Evolutionary conservation across 2,888 invertebrate species (phyloP).

Genomic region (Busseola fusca): DNA sequence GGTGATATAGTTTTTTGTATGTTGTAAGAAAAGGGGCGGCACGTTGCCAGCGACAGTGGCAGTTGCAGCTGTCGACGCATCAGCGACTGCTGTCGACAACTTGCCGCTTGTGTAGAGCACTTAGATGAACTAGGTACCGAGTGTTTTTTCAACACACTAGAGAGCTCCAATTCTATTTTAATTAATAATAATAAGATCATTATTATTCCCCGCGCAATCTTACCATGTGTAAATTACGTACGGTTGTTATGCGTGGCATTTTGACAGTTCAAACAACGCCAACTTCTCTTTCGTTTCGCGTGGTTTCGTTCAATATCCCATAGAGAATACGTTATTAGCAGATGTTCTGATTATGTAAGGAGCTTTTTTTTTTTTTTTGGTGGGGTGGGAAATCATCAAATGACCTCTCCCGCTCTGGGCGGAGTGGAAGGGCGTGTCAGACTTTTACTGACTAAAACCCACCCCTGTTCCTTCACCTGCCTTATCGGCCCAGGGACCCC

Average conservation of each 20-base stretch:
- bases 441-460: too few relatives aligned
- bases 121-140: neutral
- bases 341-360: neutral
- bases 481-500: too few relatives aligned
- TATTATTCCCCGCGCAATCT: neutral
- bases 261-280: neutral
- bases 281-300: neutral
- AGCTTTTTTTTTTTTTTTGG: too few relatives aligned
- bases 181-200: neutral
- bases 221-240: neutral
- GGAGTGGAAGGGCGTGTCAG: too few relatives aligned
- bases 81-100: neutral
- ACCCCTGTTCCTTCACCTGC: too few relatives aligned
- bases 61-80: neutral
- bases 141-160: neutral
- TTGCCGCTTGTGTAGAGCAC: neutral
- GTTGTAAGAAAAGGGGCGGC: neutral
- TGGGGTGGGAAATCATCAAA: neutral
- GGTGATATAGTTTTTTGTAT: neutral
- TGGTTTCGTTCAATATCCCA: neutral
- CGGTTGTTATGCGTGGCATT: neutral
- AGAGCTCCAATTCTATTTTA: neutral
- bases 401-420: too few relatives aligned
- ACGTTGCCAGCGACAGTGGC: neutral
- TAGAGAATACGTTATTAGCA: neutral